These are phyloP conservation scores for Heteronetta atricapilla DNA, from an alignment of 2,113 vertebrate genomes.

Conservation along the genomic window DNA sequence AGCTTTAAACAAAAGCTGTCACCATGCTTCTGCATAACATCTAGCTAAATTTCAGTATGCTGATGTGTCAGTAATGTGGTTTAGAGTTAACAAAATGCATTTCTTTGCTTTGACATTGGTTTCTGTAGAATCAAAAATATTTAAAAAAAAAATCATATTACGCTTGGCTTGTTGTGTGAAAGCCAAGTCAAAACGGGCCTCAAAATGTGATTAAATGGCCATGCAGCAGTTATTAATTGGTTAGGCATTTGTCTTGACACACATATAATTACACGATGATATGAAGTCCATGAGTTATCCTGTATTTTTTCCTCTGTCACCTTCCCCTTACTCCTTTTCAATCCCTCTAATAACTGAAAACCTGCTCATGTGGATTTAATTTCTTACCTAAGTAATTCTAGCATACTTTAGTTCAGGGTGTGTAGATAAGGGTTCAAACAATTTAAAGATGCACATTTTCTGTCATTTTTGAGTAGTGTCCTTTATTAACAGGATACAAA, in stretches of 20 bases:
- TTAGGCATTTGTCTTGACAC: not conserved
- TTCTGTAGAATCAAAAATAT: slow-evolving; percentile 4
- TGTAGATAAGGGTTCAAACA: not conserved
- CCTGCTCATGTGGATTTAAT: not conserved
- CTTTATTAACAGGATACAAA: not conserved
- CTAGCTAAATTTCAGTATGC: slow-evolving; percentile 7
- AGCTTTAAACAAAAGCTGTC: slow-evolving; percentile 34
- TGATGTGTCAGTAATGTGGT: slow-evolving; percentile 14
- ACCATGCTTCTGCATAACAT: slow-evolving; percentile 11
- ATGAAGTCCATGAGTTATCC: not conserved
- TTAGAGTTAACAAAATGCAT: slow-evolving; percentile 13
- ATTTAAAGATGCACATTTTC: not conserved
- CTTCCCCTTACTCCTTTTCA: not conserved
- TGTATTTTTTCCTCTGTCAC: not conserved
- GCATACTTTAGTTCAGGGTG: not conserved
- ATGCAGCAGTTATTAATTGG: not conserved
- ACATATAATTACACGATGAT: not conserved
- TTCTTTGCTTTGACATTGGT: not conserved
- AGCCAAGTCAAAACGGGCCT: not conserved
- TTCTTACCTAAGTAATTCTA: not conserved
- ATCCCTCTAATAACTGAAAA: not conserved
- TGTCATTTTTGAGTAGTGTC: not conserved
- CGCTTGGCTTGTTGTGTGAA: not conserved
- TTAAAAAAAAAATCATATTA: not conserved
- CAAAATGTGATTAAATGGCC: not conserved